These are phyloP conservation scores for Calephelis virginiensis DNA, from an alignment of 1,140 invertebrate species.

Conservation along the genomic window DNA sequence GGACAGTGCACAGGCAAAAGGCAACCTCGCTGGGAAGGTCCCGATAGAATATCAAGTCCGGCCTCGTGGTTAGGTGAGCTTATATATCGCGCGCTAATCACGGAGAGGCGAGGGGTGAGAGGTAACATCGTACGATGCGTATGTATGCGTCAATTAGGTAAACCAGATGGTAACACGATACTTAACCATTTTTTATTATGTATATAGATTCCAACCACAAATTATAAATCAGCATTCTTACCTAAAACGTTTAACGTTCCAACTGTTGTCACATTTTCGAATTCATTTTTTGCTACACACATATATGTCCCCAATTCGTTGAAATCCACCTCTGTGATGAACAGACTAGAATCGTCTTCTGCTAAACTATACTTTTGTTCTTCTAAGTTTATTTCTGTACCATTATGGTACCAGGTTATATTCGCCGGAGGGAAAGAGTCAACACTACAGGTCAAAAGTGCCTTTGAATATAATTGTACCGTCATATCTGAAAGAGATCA, in stretches of 20 bases:
- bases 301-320: constrained; percentile 46
- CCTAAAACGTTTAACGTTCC: constrained; percentile 45
- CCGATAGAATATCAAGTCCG: no score
- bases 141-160: no score
- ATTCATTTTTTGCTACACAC: constrained; percentile 54
- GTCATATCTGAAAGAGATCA: constrained; percentile 50
- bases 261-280: constrained; percentile 42
- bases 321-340: constrained; percentile 43
- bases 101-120: no score
- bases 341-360: constrained; percentile 12
- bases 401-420: constrained; percentile 56
- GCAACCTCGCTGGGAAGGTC: no score
- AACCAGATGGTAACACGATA: no score
- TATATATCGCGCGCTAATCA: no score
- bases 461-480: constrained; percentile 51
- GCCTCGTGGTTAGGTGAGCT: no score
- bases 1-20: no score
- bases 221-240: background rate
- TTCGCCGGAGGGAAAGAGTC: constrained; percentile 41
- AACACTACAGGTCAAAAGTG: constrained; percentile 45
- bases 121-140: no score
- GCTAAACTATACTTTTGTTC: background rate
- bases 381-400: constrained; percentile 30
- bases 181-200: no score
- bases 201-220: no score